Evolutionary conservation across 2,888 invertebrate genomes (phyloP).

Genomic region (Selenia dentaria): DNA sequence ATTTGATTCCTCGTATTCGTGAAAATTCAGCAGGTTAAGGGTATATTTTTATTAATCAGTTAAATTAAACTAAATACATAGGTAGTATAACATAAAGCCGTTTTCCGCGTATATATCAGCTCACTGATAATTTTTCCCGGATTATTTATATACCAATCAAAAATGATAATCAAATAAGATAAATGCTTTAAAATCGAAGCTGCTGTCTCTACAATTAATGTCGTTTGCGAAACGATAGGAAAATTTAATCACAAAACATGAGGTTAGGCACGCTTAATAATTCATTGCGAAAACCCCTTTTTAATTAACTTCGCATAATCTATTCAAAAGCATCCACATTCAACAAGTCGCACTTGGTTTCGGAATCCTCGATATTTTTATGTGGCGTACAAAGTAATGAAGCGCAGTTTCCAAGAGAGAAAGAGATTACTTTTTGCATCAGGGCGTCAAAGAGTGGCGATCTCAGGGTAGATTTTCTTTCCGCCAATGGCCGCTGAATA

Average conservation of each 20-base stretch:
- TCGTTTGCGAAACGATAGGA: slow-evolving; percentile 12
- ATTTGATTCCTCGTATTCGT: too few relatives aligned
- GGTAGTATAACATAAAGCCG: too few relatives aligned
- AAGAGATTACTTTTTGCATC: slow-evolving; percentile 73
- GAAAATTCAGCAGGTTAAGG: too few relatives aligned
- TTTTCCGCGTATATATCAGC: too few relatives aligned
- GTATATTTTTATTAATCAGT: too few relatives aligned
- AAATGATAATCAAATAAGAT: too few relatives aligned
- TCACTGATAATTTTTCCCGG: too few relatives aligned
- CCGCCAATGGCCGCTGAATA: slow-evolving; percentile 72
- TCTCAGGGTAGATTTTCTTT: slow-evolving; percentile 74
- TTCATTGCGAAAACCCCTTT: slow-evolving; percentile 53
- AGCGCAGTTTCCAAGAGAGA: slow-evolving; percentile 56
- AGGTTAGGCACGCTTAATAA: slow-evolving; percentile 37
- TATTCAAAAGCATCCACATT: slow-evolving; percentile 65
- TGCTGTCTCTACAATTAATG: not conserved
- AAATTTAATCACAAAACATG: slow-evolving; percentile 33
- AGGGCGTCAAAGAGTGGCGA: slow-evolving; percentile 77
- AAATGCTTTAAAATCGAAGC: slow-evolving; percentile 1
- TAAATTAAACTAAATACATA: too few relatives aligned
- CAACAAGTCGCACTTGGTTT: slow-evolving; percentile 69
- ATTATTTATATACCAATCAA: too few relatives aligned
- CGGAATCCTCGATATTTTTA: slow-evolving; percentile 59
- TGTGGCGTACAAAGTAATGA: slow-evolving; percentile 69
- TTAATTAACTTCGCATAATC: slow-evolving; percentile 65